Evolutionary conservation across 1,140 invertebrate genomes (phyloP).

Genomic region (Pteromalus puparum): DNA sequence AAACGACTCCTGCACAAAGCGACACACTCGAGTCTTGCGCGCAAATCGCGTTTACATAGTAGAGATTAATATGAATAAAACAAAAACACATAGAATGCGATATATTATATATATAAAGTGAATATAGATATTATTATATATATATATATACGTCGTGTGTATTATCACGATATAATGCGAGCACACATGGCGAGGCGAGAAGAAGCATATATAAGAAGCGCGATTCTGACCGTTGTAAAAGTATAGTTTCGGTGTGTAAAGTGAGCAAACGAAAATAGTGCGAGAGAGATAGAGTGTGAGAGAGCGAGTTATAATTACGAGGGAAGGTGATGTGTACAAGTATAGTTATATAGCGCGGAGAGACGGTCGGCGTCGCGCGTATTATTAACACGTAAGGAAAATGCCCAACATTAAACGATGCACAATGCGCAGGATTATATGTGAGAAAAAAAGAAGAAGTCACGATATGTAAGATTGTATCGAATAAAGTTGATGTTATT

Average conservation of each 20-base stretch:
- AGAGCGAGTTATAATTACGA: no score
- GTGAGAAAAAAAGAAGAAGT: slow-evolving; percentile 14
- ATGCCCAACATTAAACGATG: slow-evolving; percentile 63
- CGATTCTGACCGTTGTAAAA: slow-evolving; percentile 8
- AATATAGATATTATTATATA: slow-evolving; percentile 45
- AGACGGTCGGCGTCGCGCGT: slow-evolving; percentile 13
- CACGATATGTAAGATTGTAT: slow-evolving; percentile 69
- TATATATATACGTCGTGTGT: slow-evolving; percentile 14
- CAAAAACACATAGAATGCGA: slow-evolving; percentile 30
- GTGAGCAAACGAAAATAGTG: slow-evolving; percentile 18
- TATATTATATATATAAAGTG: slow-evolving; percentile 42
- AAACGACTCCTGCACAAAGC: slow-evolving; percentile 45
- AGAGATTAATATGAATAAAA: slow-evolving; percentile 23
- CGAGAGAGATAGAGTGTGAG: neutral
- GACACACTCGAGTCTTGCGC: slow-evolving; percentile 39
- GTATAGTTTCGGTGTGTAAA: slow-evolving; percentile 19
- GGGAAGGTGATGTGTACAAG: no score
- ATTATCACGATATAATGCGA: slow-evolving; percentile 34
- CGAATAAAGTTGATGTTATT: slow-evolving; percentile 74
- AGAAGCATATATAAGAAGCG: slow-evolving; percentile 24
- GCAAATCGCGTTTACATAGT: slow-evolving; percentile 43
- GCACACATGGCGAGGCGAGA: slow-evolving; percentile 27
- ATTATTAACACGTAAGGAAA: slow-evolving; percentile 30
- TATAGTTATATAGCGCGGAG: neutral
- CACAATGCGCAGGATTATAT: slow-evolving; percentile 60